Percentiles rank a stretch among this genome's conserved stretches.
Evolutionary conservation across 2,113 vertebrate species (phyloP).

Genomic region (Aegypius monachus): DNA sequence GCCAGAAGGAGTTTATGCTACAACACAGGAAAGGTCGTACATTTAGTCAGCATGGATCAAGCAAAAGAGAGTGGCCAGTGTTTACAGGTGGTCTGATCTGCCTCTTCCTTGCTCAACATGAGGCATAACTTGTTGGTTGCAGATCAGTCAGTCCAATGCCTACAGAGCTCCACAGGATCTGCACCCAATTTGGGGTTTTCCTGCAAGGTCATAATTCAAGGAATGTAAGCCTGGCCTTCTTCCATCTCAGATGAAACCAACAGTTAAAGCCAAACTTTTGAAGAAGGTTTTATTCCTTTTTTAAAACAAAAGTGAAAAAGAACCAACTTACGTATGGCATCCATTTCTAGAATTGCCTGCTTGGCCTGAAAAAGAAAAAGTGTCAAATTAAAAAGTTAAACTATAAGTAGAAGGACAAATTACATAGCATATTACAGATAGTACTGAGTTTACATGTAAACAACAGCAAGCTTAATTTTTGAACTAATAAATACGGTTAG

Average conservation of each 20-base stretch:
- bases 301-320: not conserved
- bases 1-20: not conserved
- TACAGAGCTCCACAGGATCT: not conserved
- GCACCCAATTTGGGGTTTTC: not conserved
- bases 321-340: slow-evolving; percentile 89
- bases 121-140: not conserved
- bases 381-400: not conserved
- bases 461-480: not conserved
- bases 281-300: not conserved
- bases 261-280: not conserved
- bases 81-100: not conserved
- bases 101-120: not conserved
- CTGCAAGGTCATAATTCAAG: not conserved
- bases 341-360: slow-evolving; percentile 98
- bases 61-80: not conserved
- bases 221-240: not conserved
- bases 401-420: not conserved
- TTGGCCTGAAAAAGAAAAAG: slow-evolving; percentile 84
- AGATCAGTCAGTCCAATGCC: not conserved
- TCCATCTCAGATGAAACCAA: not conserved
- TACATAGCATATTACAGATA: not conserved
- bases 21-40: not conserved
- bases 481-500: not conserved
- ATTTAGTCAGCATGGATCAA: not conserved
- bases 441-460: not conserved